Conservation (phyloP, 2,797 vertebrate genomes). For the Otus scops region DNA sequence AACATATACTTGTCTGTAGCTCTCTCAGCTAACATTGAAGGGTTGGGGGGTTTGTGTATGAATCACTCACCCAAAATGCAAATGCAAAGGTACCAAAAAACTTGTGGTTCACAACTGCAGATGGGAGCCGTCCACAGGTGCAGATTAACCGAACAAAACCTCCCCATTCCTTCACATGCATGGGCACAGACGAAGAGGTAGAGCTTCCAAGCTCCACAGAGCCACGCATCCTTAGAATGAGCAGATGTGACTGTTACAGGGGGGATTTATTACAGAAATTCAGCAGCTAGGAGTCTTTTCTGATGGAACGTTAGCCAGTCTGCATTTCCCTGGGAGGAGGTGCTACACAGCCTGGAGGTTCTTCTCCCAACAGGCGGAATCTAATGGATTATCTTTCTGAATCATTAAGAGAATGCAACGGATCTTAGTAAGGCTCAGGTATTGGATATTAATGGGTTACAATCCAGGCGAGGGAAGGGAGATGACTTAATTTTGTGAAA, state of each 20-base stretch:
- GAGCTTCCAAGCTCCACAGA: neutral
- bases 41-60: neutral
- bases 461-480: neutral
- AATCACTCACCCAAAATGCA: neutral
- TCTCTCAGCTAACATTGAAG: neutral
- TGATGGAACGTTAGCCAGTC: neutral
- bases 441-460: neutral
- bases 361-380: neutral
- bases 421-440: neutral
- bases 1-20: neutral
- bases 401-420: neutral
- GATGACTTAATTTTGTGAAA: neutral
- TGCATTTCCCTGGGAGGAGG: constrained; percentile 33
- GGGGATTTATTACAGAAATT: neutral
- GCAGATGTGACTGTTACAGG: neutral
- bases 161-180: constrained; percentile 5
- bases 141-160: neutral
- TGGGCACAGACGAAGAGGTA: neutral
- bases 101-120: constrained; percentile 3
- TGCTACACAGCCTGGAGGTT: neutral
- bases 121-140: constrained; percentile 49
- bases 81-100: neutral
- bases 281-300: neutral
- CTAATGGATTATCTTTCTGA: neutral
- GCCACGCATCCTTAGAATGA: neutral